Evolutionary conservation across 2,797 vertebrate genomes (phyloP).

Genomic region (Acanthurus lineatus): DNA sequence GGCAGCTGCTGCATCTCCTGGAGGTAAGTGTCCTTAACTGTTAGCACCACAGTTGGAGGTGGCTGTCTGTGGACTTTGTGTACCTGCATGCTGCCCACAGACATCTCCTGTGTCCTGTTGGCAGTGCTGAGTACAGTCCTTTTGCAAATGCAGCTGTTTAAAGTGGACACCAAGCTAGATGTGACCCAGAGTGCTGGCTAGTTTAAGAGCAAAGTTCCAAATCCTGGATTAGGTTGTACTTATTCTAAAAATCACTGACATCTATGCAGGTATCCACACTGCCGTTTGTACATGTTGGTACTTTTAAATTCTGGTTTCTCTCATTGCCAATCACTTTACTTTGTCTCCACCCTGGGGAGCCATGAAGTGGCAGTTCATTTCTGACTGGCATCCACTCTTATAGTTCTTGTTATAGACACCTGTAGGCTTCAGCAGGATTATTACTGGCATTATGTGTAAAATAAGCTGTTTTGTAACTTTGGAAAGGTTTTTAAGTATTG

Average conservation of each 20-base stretch:
- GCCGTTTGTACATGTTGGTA: not conserved
- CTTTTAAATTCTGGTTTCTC: not conserved
- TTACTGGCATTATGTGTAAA: not conserved
- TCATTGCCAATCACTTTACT: not conserved
- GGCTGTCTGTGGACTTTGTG: not conserved
- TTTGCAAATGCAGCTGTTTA: not conserved
- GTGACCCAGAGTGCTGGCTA: not conserved
- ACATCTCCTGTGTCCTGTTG: not conserved
- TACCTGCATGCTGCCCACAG: not conserved
- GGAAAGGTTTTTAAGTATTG: not conserved
- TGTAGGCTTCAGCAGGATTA: not conserved
- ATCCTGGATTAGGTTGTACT: not conserved
- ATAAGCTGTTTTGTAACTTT: slow-evolving; percentile 2
- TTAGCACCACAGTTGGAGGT: not conserved
- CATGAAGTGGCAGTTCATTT: not conserved
- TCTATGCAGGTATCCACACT: not conserved
- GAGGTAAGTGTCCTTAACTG: not conserved
- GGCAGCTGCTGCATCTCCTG: not conserved
- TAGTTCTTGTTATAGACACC: not conserved
- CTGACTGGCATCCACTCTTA: not conserved
- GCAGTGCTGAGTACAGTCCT: not conserved
- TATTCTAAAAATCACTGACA: not conserved
- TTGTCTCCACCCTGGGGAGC: not conserved
- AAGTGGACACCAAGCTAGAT: not conserved
- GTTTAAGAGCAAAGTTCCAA: not conserved